Evolutionary conservation across 2,797 vertebrate species (phyloP).

Genomic region (Anisognathus igniventris): DNA sequence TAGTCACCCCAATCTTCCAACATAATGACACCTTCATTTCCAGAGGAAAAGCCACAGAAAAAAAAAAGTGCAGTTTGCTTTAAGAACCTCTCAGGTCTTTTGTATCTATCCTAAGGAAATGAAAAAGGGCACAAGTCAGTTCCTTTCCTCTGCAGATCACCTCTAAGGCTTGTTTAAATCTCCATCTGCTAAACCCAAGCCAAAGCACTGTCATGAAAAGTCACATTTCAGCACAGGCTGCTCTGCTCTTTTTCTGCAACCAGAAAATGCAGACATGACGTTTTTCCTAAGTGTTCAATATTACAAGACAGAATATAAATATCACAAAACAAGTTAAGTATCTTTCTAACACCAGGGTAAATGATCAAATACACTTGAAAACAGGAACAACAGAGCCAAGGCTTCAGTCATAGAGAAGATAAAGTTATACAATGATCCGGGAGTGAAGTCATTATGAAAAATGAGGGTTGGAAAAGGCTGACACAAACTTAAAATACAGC

Average conservation of each 20-base stretch:
- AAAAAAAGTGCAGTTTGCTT: background rate
- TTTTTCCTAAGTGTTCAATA: conserved; percentile 62
- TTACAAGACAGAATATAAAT: conserved; percentile 69
- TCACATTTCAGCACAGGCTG: conserved; percentile 49
- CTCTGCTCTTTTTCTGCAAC: conserved; percentile 33
- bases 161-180: conserved; percentile 62
- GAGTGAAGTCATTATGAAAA: conserved; percentile 71
- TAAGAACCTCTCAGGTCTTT: conserved; percentile 30
- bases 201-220: conserved; percentile 34
- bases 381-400: conserved; percentile 57
- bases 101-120: conserved; percentile 9
- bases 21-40: background rate
- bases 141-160: conserved; percentile 55
- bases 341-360: conserved; percentile 68
- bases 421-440: conserved; percentile 67
- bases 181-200: conserved; percentile 23
- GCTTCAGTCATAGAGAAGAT: conserved; percentile 67
- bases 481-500: conserved; percentile 72
- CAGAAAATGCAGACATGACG: conserved; percentile 63
- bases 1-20: conserved; percentile 1
- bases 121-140: conserved; percentile 6
- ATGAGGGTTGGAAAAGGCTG: conserved; percentile 72
- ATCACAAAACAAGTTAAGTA: conserved; percentile 70
- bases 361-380: conserved; percentile 71
- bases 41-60: background rate